These are phyloP conservation scores for Polyergus mexicanus DNA, from an alignment of 1,140 invertebrate genomes.

Conservation along the genomic window DNA sequence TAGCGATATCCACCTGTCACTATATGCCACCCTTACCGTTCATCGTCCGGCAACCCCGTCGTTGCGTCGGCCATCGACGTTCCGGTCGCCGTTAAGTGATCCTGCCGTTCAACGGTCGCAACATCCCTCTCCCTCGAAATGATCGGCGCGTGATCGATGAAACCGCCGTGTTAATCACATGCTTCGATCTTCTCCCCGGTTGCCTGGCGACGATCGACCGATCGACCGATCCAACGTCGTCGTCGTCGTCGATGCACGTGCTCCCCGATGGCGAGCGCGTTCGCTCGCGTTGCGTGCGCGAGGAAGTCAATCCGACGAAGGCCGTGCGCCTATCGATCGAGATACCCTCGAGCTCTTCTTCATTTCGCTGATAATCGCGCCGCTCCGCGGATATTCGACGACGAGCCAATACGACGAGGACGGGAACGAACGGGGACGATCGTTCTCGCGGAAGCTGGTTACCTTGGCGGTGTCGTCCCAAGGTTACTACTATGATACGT, in stretches of 20 bases:
- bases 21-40: slow-evolving; percentile 31
- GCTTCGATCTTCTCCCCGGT: neutral
- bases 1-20: slow-evolving; percentile 40
- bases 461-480: slow-evolving; percentile 32
- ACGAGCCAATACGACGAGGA: neutral
- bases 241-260: slow-evolving; percentile 25
- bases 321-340: slow-evolving; percentile 55
- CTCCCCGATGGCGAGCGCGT: neutral
- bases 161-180: slow-evolving; percentile 20
- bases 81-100: slow-evolving; percentile 49
- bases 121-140: slow-evolving; percentile 39
- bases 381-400: neutral
- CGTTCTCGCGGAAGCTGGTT: neutral
- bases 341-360: slow-evolving; percentile 28
- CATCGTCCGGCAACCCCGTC: slow-evolving; percentile 28
- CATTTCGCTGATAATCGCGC: slow-evolving; percentile 50
- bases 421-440: neutral
- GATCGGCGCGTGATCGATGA: slow-evolving; percentile 31
- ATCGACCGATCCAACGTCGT: neutral
- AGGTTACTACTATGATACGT: slow-evolving; percentile 28
- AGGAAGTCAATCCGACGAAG: slow-evolving; percentile 52
- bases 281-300: slow-evolving; percentile 49
- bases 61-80: neutral
- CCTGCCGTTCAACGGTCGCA: slow-evolving; percentile 39
- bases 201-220: neutral